These are phyloP conservation scores for Caenorhabditis becei DNA, from an alignment of 2,888 invertebrate species.

Conservation along the genomic window DNA sequence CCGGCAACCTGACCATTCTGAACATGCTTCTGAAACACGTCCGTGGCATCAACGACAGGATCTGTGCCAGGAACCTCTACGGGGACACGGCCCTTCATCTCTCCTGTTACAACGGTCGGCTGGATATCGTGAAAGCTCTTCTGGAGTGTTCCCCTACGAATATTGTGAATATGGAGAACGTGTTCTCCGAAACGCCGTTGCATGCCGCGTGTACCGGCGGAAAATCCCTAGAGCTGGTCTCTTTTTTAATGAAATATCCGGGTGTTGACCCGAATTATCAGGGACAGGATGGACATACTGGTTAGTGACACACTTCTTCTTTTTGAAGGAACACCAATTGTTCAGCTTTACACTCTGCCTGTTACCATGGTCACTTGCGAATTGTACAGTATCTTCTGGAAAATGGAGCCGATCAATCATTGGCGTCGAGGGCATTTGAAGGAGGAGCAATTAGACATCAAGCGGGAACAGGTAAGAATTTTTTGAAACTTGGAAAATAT, in stretches of 20 bases:
- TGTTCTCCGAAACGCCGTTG: slow-evolving; percentile 83
- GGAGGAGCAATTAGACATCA: slow-evolving; percentile 57
- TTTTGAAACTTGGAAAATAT: too few species aligned
- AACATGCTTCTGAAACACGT: slow-evolving; percentile 81
- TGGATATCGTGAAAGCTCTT: slow-evolving; percentile 83
- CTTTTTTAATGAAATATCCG: slow-evolving; percentile 83
- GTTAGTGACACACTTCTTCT: slow-evolving; percentile 65
- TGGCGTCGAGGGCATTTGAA: slow-evolving; percentile 81
- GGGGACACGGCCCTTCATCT: slow-evolving; percentile 83
- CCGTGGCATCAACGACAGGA: slow-evolving; percentile 51
- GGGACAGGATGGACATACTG: slow-evolving; percentile 83
- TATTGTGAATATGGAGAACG: slow-evolving; percentile 82
- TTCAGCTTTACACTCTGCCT: slow-evolving; percentile 83
- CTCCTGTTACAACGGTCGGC: slow-evolving; percentile 79
- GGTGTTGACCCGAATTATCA: slow-evolving; percentile 83
- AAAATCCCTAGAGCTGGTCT: slow-evolving; percentile 83
- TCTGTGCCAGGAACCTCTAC: slow-evolving; percentile 82
- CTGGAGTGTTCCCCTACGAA: slow-evolving; percentile 69
- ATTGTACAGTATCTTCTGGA: slow-evolving; percentile 83
- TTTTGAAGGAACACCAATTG: slow-evolving; percentile 1
- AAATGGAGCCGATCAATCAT: slow-evolving; percentile 83
- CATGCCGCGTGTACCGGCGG: slow-evolving; percentile 83
- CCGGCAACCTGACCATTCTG: slow-evolving; percentile 82
- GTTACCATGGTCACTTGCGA: slow-evolving; percentile 83
- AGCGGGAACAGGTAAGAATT: slow-evolving; percentile 21